A percentile compares a stretch with the other conserved stretches of the same genome.
Evolutionary conservation across 2,113 vertebrate genomes (phyloP).

Genomic region (Hippoglossus stenolepis): DNA sequence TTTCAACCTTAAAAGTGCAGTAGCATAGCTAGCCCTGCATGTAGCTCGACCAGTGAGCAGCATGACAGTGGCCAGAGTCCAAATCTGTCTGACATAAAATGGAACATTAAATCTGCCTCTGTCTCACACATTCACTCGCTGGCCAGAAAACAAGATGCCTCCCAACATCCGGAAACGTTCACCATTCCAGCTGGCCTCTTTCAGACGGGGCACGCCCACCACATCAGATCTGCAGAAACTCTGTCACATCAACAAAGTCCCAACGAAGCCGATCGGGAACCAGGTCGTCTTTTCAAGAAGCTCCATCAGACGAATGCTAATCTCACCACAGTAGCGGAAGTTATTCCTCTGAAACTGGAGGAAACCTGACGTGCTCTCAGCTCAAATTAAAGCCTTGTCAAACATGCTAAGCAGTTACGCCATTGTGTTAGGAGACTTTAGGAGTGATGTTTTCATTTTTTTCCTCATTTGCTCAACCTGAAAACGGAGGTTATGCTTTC

Average conservation of each 20-base stretch:
- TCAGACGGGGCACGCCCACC: too few species aligned
- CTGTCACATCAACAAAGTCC: constrained; percentile 6
- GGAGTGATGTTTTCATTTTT: neutral
- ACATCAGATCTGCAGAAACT: too few species aligned
- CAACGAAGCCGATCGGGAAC: neutral
- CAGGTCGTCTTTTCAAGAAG: neutral
- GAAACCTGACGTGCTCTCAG: neutral
- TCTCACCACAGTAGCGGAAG: neutral
- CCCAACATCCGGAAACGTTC: constrained; percentile 1
- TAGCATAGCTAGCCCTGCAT: neutral
- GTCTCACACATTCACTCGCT: neutral
- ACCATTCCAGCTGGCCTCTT: too few species aligned
- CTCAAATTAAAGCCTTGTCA: neutral
- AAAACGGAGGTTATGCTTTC: neutral
- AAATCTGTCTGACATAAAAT: constrained; percentile 31
- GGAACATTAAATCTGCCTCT: constrained; percentile 23
- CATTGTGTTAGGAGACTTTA: neutral
- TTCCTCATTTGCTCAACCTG: constrained; percentile 10
- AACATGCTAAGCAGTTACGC: neutral
- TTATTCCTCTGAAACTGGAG: neutral
- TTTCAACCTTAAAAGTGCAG: neutral
- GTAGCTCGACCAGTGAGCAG: constrained; percentile 8
- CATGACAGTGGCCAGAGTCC: constrained; percentile 14
- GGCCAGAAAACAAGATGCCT: constrained; percentile 5
- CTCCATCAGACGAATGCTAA: neutral